phyloP scores from a whole-genome alignment of 2,113 vertebrate species.

The Phalacrocorax brasilianus region DNA sequence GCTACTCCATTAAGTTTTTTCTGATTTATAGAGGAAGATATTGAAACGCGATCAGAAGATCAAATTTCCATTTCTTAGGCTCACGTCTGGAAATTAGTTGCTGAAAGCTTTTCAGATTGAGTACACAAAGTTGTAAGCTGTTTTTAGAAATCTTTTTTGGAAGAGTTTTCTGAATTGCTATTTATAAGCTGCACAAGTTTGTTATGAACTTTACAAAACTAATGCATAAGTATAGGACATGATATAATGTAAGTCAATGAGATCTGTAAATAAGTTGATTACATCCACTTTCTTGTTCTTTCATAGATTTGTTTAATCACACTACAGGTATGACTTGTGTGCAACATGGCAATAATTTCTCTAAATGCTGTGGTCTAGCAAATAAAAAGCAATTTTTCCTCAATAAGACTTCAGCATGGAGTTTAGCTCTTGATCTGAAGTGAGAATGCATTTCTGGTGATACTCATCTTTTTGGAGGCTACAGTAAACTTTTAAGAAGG shows the following conservation, averaged over 20 bases:
- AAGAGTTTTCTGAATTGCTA: not conserved
- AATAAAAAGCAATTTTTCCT: not conserved
- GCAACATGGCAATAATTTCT: not conserved
- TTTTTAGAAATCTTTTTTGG: not conserved
- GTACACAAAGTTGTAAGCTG: not conserved
- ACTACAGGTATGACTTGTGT: not conserved
- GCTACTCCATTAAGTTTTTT: not conserved
- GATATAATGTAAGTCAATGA: not conserved
- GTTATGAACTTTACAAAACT: not conserved
- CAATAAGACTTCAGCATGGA: not conserved
- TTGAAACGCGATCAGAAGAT: not conserved
- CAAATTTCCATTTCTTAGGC: not conserved
- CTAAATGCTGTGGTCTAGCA: not conserved
- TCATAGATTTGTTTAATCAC: not conserved
- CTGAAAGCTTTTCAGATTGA: not conserved
- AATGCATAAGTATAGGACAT: not conserved
- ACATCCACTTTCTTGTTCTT: not conserved
- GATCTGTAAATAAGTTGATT: not conserved
- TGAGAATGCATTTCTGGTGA: not conserved
- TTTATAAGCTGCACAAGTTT: not conserved
- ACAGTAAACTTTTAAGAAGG: not conserved
- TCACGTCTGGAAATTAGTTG: not conserved
- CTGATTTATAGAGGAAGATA: not conserved
- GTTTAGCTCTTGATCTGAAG: not conserved
- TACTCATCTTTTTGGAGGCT: not conserved